These are phyloP conservation scores for Corythornis leucogaster DNA, from an alignment of 2,797 vertebrate species.

Conservation along the genomic window DNA sequence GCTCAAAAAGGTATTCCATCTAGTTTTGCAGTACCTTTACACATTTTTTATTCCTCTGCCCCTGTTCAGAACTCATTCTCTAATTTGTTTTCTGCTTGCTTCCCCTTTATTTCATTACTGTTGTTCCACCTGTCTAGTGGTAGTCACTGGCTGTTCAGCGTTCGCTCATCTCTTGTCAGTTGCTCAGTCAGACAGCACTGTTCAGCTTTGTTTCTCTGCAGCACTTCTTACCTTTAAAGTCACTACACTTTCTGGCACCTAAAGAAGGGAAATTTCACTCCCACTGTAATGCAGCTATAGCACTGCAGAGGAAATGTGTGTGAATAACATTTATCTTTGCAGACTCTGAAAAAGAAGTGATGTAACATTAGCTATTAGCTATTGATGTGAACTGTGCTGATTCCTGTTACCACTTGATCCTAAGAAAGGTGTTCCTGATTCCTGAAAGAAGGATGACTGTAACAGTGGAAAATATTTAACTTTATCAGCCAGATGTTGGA, in stretches of 20 bases:
- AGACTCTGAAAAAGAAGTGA: neutral
- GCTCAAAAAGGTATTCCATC: neutral
- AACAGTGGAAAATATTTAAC: conserved; percentile 34
- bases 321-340: neutral
- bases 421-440: conserved; percentile 54
- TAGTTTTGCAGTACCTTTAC: neutral
- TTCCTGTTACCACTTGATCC: conserved; percentile 26
- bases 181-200: neutral
- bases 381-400: conserved; percentile 13
- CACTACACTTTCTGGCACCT: neutral
- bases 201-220: neutral
- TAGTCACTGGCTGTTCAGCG: neutral
- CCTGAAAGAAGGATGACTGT: conserved; percentile 47
- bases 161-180: neutral
- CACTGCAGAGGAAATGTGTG: neutral
- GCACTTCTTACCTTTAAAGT: neutral
- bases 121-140: neutral
- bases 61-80: neutral
- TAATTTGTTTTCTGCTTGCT: neutral
- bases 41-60: neutral
- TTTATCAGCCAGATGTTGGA: conserved; percentile 54
- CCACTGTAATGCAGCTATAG: neutral
- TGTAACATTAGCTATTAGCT: conserved; percentile 5
- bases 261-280: neutral
- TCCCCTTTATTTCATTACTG: neutral